Percentiles rank a stretch among this genome's conserved stretches.
phyloP scores from a whole-genome alignment of 2,797 vertebrate species.

The Stomatorhinus walkeri region DNA sequence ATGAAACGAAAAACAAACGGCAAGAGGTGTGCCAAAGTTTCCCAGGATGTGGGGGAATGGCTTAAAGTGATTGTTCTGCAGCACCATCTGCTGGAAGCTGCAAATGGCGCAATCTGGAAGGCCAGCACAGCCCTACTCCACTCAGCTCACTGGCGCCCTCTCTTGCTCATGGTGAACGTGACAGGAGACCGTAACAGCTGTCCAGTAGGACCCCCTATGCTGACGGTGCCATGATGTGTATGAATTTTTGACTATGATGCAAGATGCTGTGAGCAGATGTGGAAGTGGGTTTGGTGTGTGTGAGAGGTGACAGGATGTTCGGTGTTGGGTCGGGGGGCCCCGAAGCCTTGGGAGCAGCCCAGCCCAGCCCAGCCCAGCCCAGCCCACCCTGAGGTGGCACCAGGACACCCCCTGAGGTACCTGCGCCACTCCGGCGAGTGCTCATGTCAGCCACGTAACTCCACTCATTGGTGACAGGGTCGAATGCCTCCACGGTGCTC shows the following conservation, averaged over 20 bases:
- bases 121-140: neutral
- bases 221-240: neutral
- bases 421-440: constrained; percentile 91
- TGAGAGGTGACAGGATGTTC: neutral
- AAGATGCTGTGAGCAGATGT: neutral
- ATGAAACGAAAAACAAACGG: neutral
- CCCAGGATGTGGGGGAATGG: constrained; percentile 10
- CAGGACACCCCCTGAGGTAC: constrained; percentile 48
- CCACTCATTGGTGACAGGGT: constrained; percentile 84
- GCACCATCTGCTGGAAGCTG: neutral
- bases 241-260: neutral
- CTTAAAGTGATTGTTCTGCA: neutral
- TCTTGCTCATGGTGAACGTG: neutral
- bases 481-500: constrained; percentile 88
- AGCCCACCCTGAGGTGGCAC: neutral
- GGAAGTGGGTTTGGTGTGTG: neutral
- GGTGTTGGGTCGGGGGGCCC: neutral
- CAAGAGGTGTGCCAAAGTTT: neutral
- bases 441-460: constrained; percentile 88
- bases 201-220: neutral
- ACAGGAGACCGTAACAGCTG: neutral
- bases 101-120: neutral
- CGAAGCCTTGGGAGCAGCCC: neutral
- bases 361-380: neutral
- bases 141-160: neutral